Percentiles rank a stretch among this genome's conserved stretches.
Conservation (phyloP, 1,140 invertebrate species). For the Aphaenogaster ashmeadi region DNA sequence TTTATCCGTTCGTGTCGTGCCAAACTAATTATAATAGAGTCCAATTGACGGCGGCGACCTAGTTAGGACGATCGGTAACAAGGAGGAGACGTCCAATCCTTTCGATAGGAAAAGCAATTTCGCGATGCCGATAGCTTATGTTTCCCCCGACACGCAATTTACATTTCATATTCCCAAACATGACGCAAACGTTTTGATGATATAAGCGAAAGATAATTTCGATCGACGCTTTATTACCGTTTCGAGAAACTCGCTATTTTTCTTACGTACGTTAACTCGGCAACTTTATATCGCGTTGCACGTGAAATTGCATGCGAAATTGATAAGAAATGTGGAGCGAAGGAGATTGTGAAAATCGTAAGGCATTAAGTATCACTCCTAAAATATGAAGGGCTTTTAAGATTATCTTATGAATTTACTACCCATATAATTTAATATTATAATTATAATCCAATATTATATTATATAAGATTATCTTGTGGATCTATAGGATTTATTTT, state of each 20-base stretch:
- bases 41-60: not conserved
- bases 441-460: no score
- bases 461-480: no score
- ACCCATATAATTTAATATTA: no score
- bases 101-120: conserved; percentile 45
- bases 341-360: not conserved
- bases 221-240: not conserved
- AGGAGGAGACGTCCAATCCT: conserved; percentile 13
- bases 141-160: conserved; percentile 38
- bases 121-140: conserved; percentile 23
- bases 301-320: not conserved
- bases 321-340: not conserved
- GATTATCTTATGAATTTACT: not conserved
- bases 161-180: conserved; percentile 48
- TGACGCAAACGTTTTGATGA: not conserved
- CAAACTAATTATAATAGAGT: conserved; percentile 53
- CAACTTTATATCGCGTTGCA: not conserved
- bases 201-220: conserved; percentile 37
- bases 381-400: not conserved
- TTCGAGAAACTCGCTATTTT: conserved; percentile 3
- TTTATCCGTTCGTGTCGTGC: conserved; percentile 26
- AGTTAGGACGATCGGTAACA: conserved; percentile 27
- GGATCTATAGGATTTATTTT: not conserved
- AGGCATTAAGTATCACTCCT: not conserved
- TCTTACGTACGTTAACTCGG: not conserved